These are phyloP conservation scores for Brassicogethes aeneus DNA, from an alignment of 2,888 invertebrate genomes.

Conservation along the genomic window DNA sequence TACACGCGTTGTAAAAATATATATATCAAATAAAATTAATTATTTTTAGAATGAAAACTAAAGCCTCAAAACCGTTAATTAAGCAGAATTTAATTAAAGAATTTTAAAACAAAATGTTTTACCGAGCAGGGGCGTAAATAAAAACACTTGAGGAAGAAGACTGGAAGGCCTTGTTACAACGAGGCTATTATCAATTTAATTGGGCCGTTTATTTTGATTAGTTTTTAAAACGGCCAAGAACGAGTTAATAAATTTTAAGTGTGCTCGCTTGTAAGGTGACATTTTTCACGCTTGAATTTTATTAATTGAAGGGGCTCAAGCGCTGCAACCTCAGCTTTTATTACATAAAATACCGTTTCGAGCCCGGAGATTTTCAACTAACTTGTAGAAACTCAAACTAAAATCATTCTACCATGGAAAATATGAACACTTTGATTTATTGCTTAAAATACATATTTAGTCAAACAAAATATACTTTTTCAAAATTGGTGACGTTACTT, in stretches of 20 bases:
- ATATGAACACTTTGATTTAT: no score
- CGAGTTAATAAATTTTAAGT: conserved; percentile 22
- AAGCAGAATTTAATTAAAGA: conserved; percentile 7
- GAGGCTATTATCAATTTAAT: conserved; percentile 22
- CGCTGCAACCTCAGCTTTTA: no score
- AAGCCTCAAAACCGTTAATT: conserved; percentile 7
- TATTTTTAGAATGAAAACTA: conserved; percentile 1
- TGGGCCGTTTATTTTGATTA: conserved; percentile 24
- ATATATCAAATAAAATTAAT: not conserved
- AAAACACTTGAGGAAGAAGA: conserved; percentile 6
- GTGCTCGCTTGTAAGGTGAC: conserved; percentile 16
- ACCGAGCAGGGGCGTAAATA: not conserved
- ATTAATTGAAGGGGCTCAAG: conserved; percentile 12
- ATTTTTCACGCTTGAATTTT: conserved; percentile 16
- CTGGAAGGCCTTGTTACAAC: conserved; percentile 9
- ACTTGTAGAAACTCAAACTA: no score
- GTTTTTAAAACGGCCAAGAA: conserved; percentile 17
- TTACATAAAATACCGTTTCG: no score
- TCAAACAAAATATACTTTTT: no score
- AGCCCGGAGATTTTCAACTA: no score
- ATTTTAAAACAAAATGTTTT: conserved; percentile 7
- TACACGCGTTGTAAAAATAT: not conserved
- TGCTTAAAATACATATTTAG: no score
- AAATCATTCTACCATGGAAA: no score
- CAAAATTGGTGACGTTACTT: no score